Evolutionary conservation across 2,888 invertebrate genomes (phyloP).

Genomic region (Allygus modestus): DNA sequence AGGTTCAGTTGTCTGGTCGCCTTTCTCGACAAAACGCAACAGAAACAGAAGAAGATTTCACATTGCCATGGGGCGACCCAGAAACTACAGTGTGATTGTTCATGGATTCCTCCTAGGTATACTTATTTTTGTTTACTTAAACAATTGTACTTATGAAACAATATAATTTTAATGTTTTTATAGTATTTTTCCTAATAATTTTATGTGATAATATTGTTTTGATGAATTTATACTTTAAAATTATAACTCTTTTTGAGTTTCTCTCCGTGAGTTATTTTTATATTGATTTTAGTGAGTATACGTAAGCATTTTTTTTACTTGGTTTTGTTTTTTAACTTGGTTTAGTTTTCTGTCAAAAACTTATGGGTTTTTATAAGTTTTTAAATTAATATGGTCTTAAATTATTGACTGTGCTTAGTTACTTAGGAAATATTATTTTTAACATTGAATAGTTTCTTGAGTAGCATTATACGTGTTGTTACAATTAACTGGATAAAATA

Average conservation of each 20-base stretch:
- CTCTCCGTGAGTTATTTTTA: not conserved
- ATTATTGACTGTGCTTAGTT: too few species aligned
- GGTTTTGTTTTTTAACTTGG: not conserved
- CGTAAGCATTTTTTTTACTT: not conserved
- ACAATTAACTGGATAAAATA: too few species aligned
- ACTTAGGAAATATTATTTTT: too few species aligned
- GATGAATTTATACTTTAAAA: slow-evolving; percentile 7
- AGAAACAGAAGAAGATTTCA: slow-evolving; percentile 56
- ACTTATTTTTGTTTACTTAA: not conserved
- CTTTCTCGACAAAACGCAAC: slow-evolving; percentile 61
- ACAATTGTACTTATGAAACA: not conserved
- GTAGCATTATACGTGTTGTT: too few species aligned
- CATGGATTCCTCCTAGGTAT: not conserved
- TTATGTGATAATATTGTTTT: slow-evolving; percentile 18
- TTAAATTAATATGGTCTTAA: too few species aligned
- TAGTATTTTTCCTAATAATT: not conserved
- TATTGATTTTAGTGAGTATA: not conserved
- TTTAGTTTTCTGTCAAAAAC: too few species aligned
- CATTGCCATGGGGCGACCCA: slow-evolving; percentile 57
- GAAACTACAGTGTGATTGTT: slow-evolving; percentile 63
- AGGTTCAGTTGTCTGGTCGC: slow-evolving; percentile 1
- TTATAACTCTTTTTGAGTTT: not conserved
- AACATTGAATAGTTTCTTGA: too few species aligned
- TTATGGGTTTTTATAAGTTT: too few species aligned
- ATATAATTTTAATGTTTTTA: not conserved